Base-by-base conservation (phyloP, 2,888 invertebrate species). In the Dolomedes plantarius region DNA sequence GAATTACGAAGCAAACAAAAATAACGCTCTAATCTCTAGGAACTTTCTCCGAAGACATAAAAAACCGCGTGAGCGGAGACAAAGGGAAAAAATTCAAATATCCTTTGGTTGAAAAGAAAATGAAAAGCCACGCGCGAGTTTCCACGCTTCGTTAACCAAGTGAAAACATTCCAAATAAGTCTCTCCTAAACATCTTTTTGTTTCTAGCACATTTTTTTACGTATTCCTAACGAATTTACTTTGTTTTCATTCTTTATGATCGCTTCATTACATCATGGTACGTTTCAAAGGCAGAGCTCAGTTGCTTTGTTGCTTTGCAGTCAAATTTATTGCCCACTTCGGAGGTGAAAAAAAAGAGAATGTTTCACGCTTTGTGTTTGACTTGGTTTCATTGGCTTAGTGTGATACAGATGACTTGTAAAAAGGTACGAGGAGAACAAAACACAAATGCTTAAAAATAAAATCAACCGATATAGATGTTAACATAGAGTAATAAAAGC, bases 161-260 rank as follows among this genome's bases (percentile, higher is more conserved):
- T 67, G 68, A 29, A 81, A 81, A 81, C 81, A 81, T 68, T 68
- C 81, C 68, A 50, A 65, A 13, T 2, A 2, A 46, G 69, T 71
- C 39, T 27, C 32, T 64, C 23, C 9, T 75, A 19, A 41, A 46
- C 13, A 32, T 19, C 56, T 46, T 71, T 71, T 27, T 71, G 5
- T 65, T 64, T 77, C 56, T 46, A 39, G 39, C 62, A 31, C 36
- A 36, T 68, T 41, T 71, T 64, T 71, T n/a, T 1, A 39, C 16
- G 68, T 11, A 56, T 77, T 41, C 36, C 28, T 67, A 31, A 27
- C 31, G 16, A 23, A 23, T 16, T 56, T 56, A 56, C 23, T 56
- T 23, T 56, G 16, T 56, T 6, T 36, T 23, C 39, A 32, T 36
- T 32, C 0, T 68, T 23, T 36, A 27, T 46, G 75, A 75, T 75